phyloP scores from a whole-genome alignment of 2,797 vertebrate species.

The Graptemys geographica region DNA sequence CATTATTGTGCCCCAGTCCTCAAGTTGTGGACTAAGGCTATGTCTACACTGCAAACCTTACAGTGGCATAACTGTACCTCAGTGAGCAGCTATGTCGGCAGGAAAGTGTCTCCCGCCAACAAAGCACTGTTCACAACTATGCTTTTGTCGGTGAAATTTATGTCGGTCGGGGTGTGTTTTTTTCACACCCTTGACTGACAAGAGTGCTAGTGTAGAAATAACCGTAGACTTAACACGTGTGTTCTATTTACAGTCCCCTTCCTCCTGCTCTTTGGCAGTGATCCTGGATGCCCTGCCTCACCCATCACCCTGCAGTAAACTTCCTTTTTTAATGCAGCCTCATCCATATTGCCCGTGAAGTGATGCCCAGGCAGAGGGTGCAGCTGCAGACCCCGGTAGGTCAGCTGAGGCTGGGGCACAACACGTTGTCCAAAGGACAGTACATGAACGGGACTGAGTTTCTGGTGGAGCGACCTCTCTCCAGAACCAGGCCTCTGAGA shows the following conservation, averaged over 20 bases:
- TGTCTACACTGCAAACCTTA: no score
- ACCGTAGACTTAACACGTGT: not conserved
- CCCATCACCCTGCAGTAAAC: not conserved
- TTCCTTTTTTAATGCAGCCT: not conserved
- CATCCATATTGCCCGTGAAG: not conserved
- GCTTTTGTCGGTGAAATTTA: no score
- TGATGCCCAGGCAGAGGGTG: not conserved
- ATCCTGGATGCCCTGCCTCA: not conserved
- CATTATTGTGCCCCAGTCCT: not conserved
- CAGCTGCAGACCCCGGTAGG: not conserved
- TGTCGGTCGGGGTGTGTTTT: no score
- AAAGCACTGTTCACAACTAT: no score
- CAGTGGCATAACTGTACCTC: no score
- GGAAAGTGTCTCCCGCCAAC: no score
- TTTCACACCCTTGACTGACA: no score
- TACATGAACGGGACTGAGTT: not conserved
- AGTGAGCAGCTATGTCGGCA: no score
- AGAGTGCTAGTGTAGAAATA: no score
- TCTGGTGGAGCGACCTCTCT: not conserved
- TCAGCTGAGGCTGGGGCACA: not conserved
- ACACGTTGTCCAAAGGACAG: not conserved
- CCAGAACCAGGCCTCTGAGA: slow-evolving; percentile 4
- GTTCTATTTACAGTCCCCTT: not conserved
- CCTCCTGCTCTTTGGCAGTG: not conserved
- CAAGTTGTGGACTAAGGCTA: not conserved